Conservation (phyloP, 2,113 vertebrate genomes). For the Pica pica region DNA sequence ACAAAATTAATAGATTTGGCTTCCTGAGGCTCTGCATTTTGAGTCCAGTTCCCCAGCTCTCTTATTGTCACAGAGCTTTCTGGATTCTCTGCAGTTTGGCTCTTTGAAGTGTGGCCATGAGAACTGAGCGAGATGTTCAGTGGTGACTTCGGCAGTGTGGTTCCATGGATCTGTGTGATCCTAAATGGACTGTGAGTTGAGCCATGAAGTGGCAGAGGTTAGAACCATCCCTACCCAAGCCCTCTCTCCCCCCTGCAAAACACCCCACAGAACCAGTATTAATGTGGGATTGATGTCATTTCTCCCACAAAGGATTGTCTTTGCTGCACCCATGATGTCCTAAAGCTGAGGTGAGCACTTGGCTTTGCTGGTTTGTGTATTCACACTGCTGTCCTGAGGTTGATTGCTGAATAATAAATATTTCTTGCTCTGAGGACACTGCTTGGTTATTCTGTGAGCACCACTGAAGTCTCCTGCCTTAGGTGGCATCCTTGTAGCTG, state of each 20-base stretch:
- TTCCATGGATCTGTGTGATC: neutral
- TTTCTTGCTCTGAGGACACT: fast-evolving
- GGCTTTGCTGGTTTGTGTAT: neutral
- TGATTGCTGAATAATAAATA: neutral
- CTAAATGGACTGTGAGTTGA: neutral
- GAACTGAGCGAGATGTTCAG: neutral
- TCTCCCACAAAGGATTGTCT: neutral
- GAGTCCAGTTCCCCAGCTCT: neutral
- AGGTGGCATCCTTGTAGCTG: neutral
- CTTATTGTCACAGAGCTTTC: neutral
- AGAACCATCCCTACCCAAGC: neutral
- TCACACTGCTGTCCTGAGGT: neutral
- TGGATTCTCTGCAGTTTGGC: neutral
- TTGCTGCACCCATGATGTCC: neutral
- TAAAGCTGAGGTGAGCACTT: neutral
- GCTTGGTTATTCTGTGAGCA: neutral
- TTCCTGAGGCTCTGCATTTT: neutral
- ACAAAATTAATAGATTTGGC: neutral
- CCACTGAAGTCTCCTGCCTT: neutral
- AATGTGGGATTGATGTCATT: neutral
- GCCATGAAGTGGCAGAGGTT: neutral
- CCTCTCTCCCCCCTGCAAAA: fast-evolving
- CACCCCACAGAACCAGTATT: fast-evolving
- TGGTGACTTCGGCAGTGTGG: neutral
- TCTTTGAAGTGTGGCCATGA: neutral